phyloP scores from a whole-genome alignment of 2,888 invertebrate species.

The Aphrophora alni region DNA sequence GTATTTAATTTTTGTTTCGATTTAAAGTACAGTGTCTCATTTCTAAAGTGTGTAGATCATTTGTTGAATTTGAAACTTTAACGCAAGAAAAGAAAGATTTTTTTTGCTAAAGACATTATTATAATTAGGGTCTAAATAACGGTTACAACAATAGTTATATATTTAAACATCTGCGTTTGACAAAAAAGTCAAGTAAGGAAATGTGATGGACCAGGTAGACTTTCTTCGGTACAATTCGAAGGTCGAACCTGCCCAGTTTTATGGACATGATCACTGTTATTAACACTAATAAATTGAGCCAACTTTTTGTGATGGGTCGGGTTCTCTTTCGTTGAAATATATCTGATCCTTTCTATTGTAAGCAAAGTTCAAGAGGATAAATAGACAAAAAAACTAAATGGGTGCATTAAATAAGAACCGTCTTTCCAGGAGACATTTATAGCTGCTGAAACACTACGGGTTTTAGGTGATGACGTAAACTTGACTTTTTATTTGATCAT shows the following conservation, averaged over 20 bases:
- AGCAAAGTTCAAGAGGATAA: background rate
- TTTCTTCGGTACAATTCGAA: background rate
- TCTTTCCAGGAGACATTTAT: background rate
- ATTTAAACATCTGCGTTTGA: background rate
- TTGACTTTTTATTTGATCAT: background rate
- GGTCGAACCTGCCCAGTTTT: background rate
- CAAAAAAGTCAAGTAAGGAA: background rate
- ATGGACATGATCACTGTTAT: constrained; percentile 23
- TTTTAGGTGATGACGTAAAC: background rate
- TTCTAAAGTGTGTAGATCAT: too few relatives aligned
- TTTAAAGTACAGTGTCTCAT: too few relatives aligned
- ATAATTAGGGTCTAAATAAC: background rate
- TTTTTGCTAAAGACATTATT: background rate
- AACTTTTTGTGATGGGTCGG: constrained; percentile 24
- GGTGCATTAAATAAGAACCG: background rate
- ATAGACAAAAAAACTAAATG: background rate
- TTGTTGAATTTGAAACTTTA: too few relatives aligned
- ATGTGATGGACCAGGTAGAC: background rate
- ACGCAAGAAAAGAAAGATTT: background rate
- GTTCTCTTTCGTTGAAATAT: background rate
- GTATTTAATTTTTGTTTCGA: too few relatives aligned
- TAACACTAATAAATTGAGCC: constrained; percentile 36
- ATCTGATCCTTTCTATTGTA: background rate
- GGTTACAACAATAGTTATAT: background rate
- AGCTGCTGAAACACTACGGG: background rate